Evolutionary conservation across 2,113 vertebrate species (phyloP).

Genomic region (Rhinogobius similis): DNA sequence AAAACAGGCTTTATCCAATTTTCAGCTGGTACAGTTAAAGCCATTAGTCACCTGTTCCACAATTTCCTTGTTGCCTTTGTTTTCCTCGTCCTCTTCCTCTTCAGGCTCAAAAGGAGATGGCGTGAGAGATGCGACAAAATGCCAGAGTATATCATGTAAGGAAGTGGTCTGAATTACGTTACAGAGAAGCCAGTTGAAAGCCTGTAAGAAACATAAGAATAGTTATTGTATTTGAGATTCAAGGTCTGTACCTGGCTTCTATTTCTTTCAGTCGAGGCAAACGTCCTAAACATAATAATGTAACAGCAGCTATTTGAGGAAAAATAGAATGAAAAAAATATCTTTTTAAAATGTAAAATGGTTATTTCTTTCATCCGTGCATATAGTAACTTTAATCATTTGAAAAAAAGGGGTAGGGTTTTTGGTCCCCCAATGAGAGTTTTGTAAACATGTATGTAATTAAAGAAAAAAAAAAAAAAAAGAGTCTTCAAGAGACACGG

Average conservation of each 20-base stretch:
- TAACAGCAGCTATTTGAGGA: too few relatives aligned
- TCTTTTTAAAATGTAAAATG: too few relatives aligned
- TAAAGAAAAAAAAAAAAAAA: too few relatives aligned
- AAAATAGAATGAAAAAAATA: too few relatives aligned
- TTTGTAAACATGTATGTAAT: too few relatives aligned
- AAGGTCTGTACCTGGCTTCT: neutral
- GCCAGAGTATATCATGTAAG: conserved; percentile 97
- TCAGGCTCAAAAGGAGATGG: conserved; percentile 93
- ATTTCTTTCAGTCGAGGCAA: neutral
- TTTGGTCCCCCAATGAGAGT: too few relatives aligned
- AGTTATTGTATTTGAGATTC: neutral
- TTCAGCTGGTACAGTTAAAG: neutral
- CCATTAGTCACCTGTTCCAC: conserved; percentile 84
- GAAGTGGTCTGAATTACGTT: conserved; percentile 98
- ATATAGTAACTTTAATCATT: too few relatives aligned
- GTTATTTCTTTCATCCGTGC: too few relatives aligned
- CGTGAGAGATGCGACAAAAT: conserved; percentile 97
- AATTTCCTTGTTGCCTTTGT: conserved; percentile 93
- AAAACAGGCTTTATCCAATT: neutral
- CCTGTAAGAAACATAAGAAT: conserved; percentile 71
- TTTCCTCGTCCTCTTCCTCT: conserved; percentile 97
- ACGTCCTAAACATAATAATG: neutral
- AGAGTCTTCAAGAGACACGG: too few relatives aligned
- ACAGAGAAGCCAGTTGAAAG: conserved; percentile 98
- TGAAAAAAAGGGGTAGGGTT: too few relatives aligned